A percentile compares a stretch with the other conserved stretches of the same genome.
These are phyloP conservation scores for Zelleria hepariella DNA, from an alignment of 2,888 invertebrate species.

Conservation along the genomic window DNA sequence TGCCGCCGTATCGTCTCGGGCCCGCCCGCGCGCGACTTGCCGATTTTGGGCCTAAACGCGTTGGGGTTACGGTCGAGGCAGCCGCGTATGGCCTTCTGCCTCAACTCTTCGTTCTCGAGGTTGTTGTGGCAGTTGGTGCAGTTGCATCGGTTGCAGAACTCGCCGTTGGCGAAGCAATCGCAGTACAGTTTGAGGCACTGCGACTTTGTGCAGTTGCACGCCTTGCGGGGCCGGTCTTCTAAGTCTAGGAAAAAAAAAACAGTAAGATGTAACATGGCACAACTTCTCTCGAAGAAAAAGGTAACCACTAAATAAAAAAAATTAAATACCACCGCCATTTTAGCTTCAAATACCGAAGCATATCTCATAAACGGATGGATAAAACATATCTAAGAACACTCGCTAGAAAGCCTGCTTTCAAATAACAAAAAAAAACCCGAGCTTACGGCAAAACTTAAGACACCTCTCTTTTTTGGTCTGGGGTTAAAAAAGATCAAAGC, in stretches of 20 bases:
- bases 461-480: too few relatives aligned
- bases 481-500: too few relatives aligned
- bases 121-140: constrained; percentile 98
- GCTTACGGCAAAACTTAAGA: too few relatives aligned
- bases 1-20: constrained; percentile 86
- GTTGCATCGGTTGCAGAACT: constrained; percentile 98
- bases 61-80: constrained; percentile 97
- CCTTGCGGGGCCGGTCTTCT: constrained; percentile 81
- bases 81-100: constrained; percentile 93
- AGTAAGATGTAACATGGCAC: too few relatives aligned
- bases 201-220: constrained; percentile 99
- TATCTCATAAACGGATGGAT: too few relatives aligned
- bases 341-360: too few relatives aligned
- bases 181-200: constrained; percentile 99
- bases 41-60: constrained; percentile 98
- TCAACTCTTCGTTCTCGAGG: constrained; percentile 92
- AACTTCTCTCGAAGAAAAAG: too few relatives aligned
- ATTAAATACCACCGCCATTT: too few relatives aligned
- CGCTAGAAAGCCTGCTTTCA: too few relatives aligned
- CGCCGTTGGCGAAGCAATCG: constrained; percentile 99
- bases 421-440: too few relatives aligned
- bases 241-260: constrained; percentile 22
- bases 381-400: too few relatives aligned
- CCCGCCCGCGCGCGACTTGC: constrained; percentile 83
- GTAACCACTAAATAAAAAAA: too few relatives aligned